Conservation (phyloP, 2,797 vertebrate species). For the Halcyon badia region DNA sequence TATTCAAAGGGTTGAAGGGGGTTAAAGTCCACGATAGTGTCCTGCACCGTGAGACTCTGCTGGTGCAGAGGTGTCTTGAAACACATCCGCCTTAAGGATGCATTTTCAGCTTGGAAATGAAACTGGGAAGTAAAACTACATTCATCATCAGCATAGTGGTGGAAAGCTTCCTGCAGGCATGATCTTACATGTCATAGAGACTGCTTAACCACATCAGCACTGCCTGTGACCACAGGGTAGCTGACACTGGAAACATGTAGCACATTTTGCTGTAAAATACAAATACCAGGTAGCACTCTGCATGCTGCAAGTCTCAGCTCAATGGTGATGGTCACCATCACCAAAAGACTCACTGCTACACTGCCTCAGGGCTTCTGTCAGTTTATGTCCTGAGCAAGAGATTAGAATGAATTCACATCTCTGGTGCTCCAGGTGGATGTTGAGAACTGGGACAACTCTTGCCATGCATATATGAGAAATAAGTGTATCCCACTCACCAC, state of each 20-base stretch:
- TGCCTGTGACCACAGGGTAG: rapidly evolving
- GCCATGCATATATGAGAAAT: rapidly evolving
- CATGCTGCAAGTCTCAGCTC: background rate
- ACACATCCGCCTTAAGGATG: background rate
- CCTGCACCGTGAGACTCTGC: background rate
- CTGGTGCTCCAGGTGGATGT: rapidly evolving
- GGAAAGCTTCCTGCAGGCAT: background rate
- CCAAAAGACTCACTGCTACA: rapidly evolving
- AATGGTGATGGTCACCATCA: background rate
- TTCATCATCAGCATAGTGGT: background rate
- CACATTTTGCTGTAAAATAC: background rate
- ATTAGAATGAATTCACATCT: background rate
- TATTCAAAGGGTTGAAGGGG: background rate
- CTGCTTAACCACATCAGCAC: background rate
- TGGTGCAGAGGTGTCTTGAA: background rate
- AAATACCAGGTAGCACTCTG: background rate
- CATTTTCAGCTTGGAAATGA: background rate
- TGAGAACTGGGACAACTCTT: background rate
- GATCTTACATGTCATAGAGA: background rate
- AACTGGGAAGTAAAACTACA: background rate
- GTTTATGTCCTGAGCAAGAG: background rate
- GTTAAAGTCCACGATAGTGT: background rate
- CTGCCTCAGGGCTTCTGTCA: background rate
- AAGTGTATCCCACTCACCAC: background rate
- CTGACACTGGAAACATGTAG: background rate